phyloP scores from a whole-genome alignment of 2,113 vertebrate species.

The Scytalopus superciliaris region DNA sequence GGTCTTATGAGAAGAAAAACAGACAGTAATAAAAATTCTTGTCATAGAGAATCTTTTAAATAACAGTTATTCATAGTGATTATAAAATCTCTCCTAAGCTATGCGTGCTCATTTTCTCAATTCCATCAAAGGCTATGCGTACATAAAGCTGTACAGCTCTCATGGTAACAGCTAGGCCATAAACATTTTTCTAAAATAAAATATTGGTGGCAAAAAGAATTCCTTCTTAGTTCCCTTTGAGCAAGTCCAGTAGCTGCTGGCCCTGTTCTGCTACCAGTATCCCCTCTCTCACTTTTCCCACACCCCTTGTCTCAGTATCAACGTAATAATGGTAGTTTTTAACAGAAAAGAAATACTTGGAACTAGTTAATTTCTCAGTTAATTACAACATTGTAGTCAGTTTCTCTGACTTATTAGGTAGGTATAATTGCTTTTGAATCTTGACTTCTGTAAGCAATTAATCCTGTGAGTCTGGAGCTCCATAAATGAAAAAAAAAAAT shows the following conservation, averaged over 20 bases:
- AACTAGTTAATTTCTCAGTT: neutral
- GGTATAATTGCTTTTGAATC: neutral
- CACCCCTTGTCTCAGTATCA: neutral
- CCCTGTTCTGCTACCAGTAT: neutral
- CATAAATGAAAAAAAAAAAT: neutral
- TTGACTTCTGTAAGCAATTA: neutral
- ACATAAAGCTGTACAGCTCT: neutral
- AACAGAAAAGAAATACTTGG: neutral
- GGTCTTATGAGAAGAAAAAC: neutral
- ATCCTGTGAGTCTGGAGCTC: neutral
- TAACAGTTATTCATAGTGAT: neutral
- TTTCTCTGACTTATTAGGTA: neutral
- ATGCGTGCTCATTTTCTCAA: neutral
- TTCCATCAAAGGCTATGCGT: neutral
- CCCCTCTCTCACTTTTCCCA: neutral
- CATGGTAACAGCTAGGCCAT: neutral
- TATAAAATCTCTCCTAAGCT: neutral
- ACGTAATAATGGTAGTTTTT: neutral
- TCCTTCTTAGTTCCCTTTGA: neutral
- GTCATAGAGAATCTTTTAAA: neutral
- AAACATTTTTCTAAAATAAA: neutral
- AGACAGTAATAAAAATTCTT: conserved; percentile 2
- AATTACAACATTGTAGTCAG: neutral
- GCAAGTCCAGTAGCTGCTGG: neutral
- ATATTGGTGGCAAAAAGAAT: neutral